phyloP scores from a whole-genome alignment of 2,888 invertebrate genomes.

The Anthophora plumipes region DNA sequence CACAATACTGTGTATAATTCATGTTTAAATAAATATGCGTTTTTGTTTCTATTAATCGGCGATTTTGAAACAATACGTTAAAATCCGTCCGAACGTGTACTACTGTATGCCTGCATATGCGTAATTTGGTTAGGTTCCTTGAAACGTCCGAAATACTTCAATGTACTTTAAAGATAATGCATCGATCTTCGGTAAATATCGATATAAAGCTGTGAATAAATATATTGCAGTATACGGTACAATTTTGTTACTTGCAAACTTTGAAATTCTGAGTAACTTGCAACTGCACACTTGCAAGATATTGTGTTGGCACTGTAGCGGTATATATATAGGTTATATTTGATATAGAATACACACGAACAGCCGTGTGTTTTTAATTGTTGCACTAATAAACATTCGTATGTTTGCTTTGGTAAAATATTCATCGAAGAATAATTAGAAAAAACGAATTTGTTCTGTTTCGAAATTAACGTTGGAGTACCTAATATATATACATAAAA shows the following conservation, averaged over 20 bases:
- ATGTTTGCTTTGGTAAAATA: background rate
- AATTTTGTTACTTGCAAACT: background rate
- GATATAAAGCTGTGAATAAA: background rate
- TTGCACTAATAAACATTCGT: background rate
- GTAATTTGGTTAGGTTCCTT: too few relatives aligned
- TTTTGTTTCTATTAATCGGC: background rate
- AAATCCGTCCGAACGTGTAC: too few relatives aligned
- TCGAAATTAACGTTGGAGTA: background rate
- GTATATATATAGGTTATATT: background rate
- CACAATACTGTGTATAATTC: constrained; percentile 51
- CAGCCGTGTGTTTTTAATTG: background rate
- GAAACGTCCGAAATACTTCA: too few relatives aligned
- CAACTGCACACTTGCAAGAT: background rate
- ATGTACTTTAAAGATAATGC: background rate
- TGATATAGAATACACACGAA: too few relatives aligned
- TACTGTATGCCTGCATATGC: too few relatives aligned
- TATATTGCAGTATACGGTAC: background rate
- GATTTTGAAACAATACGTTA: background rate
- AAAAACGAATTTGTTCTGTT: background rate
- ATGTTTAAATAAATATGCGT: constrained; percentile 13
- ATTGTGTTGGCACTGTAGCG: too few relatives aligned
- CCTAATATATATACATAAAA: background rate
- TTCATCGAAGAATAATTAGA: background rate
- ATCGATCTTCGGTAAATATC: background rate
- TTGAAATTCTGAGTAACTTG: background rate